Evolutionary conservation across 2,113 vertebrate species (phyloP).

Genomic region (Danio rerio): DNA sequence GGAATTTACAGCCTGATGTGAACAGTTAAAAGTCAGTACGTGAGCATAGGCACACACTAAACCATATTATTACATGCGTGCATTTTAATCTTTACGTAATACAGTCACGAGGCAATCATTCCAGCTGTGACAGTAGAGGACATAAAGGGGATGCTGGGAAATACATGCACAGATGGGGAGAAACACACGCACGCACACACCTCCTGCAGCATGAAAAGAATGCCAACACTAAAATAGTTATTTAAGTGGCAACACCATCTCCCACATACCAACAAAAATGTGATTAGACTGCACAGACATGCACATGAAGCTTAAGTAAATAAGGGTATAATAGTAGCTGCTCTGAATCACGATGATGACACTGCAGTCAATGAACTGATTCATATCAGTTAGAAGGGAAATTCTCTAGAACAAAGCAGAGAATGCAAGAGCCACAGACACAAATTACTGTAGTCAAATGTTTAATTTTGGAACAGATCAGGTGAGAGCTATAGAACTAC

Average conservation of each 20-base stretch:
- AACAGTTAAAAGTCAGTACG: not conserved
- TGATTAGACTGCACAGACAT: conserved; percentile 9
- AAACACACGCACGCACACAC: not conserved
- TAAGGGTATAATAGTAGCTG: not conserved
- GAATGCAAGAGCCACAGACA: not conserved
- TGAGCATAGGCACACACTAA: not conserved
- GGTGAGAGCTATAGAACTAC: no score
- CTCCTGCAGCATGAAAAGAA: not conserved
- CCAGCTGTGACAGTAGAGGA: conserved; percentile 41
- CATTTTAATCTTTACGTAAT: conserved; percentile 31
- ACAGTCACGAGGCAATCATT: conserved; percentile 9
- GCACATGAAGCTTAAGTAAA: conserved; percentile 12
- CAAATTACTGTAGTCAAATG: no score
- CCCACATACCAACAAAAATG: conserved; percentile 25
- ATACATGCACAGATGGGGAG: not conserved
- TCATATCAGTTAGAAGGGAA: not conserved
- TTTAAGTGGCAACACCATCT: conserved; percentile 36
- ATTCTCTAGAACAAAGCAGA: not conserved
- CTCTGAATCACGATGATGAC: not conserved
- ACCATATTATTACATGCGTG: not conserved
- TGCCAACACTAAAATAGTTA: not conserved
- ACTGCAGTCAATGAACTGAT: conserved; percentile 21
- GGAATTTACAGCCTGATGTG: not conserved
- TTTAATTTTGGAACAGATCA: no score
- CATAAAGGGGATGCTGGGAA: conserved; percentile 13